Conservation (phyloP, 2,797 vertebrate species). For the Lerista edwardsae region DNA sequence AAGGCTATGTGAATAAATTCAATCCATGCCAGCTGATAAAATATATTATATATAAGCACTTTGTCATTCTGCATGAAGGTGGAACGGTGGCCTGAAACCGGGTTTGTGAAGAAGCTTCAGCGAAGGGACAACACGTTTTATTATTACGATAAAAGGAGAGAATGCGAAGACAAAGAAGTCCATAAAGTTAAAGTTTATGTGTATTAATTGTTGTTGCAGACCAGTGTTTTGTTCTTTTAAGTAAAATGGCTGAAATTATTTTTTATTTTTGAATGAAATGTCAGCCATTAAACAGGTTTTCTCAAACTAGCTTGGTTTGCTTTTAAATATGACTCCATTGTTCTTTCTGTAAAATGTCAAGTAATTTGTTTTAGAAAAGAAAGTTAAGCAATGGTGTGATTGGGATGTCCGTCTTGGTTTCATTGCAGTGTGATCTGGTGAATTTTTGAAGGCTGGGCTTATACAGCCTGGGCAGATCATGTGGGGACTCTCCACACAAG, state of each 20-base stretch:
- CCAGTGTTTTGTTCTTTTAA: not conserved
- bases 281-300: slow-evolving; percentile 38
- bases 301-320: not conserved
- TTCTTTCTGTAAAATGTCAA: not conserved
- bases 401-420: no score
- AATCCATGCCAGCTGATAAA: not conserved
- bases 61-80: slow-evolving; percentile 73
- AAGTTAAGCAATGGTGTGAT: no score
- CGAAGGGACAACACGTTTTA: slow-evolving; percentile 89
- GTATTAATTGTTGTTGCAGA: slow-evolving; percentile 72
- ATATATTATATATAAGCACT: no score
- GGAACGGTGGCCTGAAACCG: slow-evolving; percentile 89
- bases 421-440: not conserved
- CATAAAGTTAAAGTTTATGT: slow-evolving; percentile 88
- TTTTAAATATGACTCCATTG: not conserved
- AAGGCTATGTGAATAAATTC: not conserved
- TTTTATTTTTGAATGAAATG: slow-evolving; percentile 18
- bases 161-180: slow-evolving; percentile 87
- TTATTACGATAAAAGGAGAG: slow-evolving; percentile 87
- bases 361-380: not conserved
- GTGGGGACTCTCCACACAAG: not conserved
- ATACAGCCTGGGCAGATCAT: not conserved
- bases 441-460: not conserved
- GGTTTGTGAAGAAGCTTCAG: slow-evolving; percentile 93
- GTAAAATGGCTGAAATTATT: not conserved